Percentiles rank a stretch among this genome's conserved stretches.
phyloP scores from a whole-genome alignment of 2,113 vertebrate species.

The Octodon degus region DNA sequence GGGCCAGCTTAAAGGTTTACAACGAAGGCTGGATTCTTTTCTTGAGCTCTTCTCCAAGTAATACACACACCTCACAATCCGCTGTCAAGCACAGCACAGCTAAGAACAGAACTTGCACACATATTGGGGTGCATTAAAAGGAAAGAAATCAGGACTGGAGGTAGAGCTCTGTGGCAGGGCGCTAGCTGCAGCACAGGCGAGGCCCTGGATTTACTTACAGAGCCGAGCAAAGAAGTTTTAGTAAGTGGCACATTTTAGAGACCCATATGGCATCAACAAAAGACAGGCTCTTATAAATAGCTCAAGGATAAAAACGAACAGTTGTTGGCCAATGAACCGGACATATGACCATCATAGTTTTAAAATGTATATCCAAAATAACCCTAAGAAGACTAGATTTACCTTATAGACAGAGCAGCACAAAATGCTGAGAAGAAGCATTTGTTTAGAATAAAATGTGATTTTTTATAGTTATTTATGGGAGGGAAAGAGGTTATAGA shows the following conservation, averaged over 20 bases:
- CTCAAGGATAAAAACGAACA: slow-evolving; percentile 64
- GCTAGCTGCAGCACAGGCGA: neutral
- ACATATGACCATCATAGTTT: slow-evolving; percentile 57
- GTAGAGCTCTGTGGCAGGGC: neutral
- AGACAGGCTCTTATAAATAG: slow-evolving; percentile 32
- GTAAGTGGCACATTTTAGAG: slow-evolving; percentile 46
- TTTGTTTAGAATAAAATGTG: slow-evolving; percentile 72
- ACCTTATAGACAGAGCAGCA: slow-evolving; percentile 42
- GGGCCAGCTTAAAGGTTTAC: slow-evolving; percentile 52
- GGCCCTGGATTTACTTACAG: neutral
- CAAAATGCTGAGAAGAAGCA: slow-evolving; percentile 59
- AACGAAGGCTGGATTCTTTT: slow-evolving; percentile 47
- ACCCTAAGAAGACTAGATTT: slow-evolving; percentile 38
- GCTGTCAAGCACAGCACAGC: slow-evolving; percentile 11
- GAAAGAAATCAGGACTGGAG: neutral
- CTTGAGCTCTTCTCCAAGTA: slow-evolving; percentile 53
- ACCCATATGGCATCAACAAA: slow-evolving; percentile 54
- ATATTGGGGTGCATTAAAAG: slow-evolving; percentile 22
- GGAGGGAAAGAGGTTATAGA: slow-evolving; percentile 64
- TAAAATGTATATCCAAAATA: slow-evolving; percentile 56
- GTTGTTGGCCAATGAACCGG: slow-evolving; percentile 17
- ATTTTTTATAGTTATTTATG: slow-evolving; percentile 59
- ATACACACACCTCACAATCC: neutral
- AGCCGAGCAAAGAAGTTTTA: neutral
- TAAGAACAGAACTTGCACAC: slow-evolving; percentile 26